Base-by-base conservation (phyloP, 2,888 invertebrate genomes). In the Heteropelma amictum region DNA sequence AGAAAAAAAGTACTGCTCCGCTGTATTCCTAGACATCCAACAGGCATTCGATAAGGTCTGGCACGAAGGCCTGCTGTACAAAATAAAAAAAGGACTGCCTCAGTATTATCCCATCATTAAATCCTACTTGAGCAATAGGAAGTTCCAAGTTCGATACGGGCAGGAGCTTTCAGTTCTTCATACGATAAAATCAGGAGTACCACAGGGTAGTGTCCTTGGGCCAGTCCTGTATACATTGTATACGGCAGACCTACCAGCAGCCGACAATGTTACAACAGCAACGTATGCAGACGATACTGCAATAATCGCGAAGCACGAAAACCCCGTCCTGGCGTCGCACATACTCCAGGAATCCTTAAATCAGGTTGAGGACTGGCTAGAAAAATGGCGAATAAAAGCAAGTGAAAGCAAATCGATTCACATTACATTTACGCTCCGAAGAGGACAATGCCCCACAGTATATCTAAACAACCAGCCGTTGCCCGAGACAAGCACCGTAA, bases 11-110 rank as follows among this genome's bases (percentile, higher is more conserved):
- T n/a, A n/a, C n/a, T n/a, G n/a, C n/a, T n/a, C n/a, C n/a, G n/a
- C n/a, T n/a, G n/a, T n/a, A n/a, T n/a, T n/a, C n/a, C n/a, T n/a
- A n/a, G n/a, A n/a, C n/a, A n/a, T n/a, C n/a, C n/a, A n/a, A n/a
- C n/a, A n/a, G n/a, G n/a, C n/a, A n/a, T n/a, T n/a, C n/a, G n/a
- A n/a, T n/a, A n/a, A n/a, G n/a, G n/a, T n/a, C n/a, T n/a, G n/a
- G n/a, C n/a, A n/a, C n/a, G n/a, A n/a, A n/a, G n/a, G 79, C 3
- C 67, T 78, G 30, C 64, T 79, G 1, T 63, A 77, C 19, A 80
- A 80, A 78, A 33, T 81, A n/a, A 77, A 77, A 45, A 63, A 63
- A 38, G 51, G 49, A 0, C 68, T 78, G 7, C 76, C 76, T 3
- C 47, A 67, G 30, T 40, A 77, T 12, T 78, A 60, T 35, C n/a